Base-by-base conservation (phyloP, 2,888 invertebrate species). In the Ganaspis brasiliensis region DNA sequence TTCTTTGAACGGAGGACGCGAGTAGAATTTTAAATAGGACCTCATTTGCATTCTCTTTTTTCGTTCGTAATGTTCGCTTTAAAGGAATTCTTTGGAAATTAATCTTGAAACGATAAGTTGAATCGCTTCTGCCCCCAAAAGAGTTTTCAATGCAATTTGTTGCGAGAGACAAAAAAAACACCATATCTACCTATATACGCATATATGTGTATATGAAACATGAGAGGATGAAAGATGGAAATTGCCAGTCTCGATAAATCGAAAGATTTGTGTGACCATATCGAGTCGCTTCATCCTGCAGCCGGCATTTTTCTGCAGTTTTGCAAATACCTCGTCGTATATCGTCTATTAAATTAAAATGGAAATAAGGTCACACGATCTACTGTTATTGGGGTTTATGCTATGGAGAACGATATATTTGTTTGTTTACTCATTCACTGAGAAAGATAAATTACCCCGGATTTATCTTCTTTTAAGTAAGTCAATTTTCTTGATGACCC, bases 61-160 rank as follows among this genome's bases (percentile, higher is more conserved):
- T 21, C 3, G 21, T 67, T 67, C 14, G 8, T 24, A 24, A 45
- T n/a, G 67, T 67, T 10, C 67, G 67, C 67, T 67, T 67, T 45
- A 67, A 67, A 14, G 76, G 80, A 67, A 45, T 67, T 45, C 40
- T 67, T 45, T 40, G 19, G 40, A 67, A 67, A 78, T 75, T 80
- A 81, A 80, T 80, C 75, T 78, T 59, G 72, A 77, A 77, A 74
- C 77, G 77, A 79, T 77, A 81, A 80, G 77, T 79, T 75, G 77
- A 63, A 72, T 73, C 55, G 74, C 76, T 73, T 75, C 61, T 52
- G 73, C 75, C 31, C 57, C 75, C n/a, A 75, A 71, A 75, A 76
- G 40, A 45, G 26, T 67, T 40, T 67, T 72, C 75, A 75, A 73
- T 37, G 72, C 70, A 74, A 79, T 82, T 82, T 78, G 76, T 82